Evolutionary conservation across 2,888 invertebrate genomes (phyloP), one percentile per base, ranked within the genome.

Genomic region (Pasiphila rectangulata): DNA sequence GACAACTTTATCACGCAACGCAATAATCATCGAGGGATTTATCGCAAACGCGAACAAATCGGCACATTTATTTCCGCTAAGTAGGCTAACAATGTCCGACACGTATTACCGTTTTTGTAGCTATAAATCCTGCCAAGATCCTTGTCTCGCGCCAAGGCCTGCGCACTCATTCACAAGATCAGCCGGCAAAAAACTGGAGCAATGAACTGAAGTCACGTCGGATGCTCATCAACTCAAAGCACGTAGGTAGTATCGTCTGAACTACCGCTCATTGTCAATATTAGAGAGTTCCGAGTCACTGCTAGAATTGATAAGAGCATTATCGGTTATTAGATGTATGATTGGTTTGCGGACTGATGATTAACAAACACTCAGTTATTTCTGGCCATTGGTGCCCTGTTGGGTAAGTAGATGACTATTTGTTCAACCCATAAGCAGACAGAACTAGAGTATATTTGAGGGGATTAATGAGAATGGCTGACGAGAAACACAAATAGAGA

Each of bases 241-340:
- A 87, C 86, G 87, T 87, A 81, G n/a, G n/a, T n/a, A n/a, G 69
- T 68, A 69, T 75, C 82, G 71, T 81, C 87, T 84, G 85, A 87
- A 86, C 86, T 85, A 83, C 85, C 83, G 82, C 84, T 85, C 82
- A 85, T 85, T 85, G 86, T 86, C 85, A 85, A 86, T 86, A 87
- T 83, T 81, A 78, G 76, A 79, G 82, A 72, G 75, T 72, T 79
- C 75, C 69, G 69, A 79, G 75, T 79, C 78, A 77, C 72, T 77
- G 76, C 75, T 72, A 80, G 77, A 83, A 85, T 83, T 85, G 83
- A 83, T 84, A 84, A 67, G 76, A 61, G 70, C 72, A 79, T 82
- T 83, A 83, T 79, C 72, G 69, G 70, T 72, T 79, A 80, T 80
- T 75, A 76, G 68, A 75, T 71, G 71, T 71, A 78, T 75, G 73